Evolutionary conservation across 2,113 vertebrate species (phyloP).

Genomic region (Corythornis vintsioides): DNA sequence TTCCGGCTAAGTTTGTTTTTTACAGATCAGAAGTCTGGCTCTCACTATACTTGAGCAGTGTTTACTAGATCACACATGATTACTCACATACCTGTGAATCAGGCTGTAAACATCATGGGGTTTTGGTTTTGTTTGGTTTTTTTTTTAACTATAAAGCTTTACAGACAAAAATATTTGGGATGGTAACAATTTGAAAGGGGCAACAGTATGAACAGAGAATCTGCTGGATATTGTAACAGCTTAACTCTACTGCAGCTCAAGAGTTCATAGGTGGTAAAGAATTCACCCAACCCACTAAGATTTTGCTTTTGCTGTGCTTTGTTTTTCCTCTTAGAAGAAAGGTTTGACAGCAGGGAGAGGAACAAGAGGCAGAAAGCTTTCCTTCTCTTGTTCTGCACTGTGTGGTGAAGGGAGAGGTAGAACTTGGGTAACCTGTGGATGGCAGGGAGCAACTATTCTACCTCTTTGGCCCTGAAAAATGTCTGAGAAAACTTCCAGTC

Average conservation of each 20-base stretch:
- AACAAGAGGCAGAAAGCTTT: not conserved
- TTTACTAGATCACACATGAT: fast-evolving
- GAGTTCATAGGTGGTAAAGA: not conserved
- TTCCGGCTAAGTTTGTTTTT: not conserved
- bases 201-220: not conserved
- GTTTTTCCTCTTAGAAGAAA: not conserved
- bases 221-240: not conserved
- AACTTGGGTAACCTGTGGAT: not conserved
- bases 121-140: not conserved
- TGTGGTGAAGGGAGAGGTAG: not conserved
- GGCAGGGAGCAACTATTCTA: not conserved
- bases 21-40: not conserved
- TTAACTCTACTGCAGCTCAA: not conserved
- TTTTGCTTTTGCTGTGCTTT: not conserved
- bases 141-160: not conserved
- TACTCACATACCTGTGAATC: not conserved
- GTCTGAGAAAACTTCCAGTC: not conserved
- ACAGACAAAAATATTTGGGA: not conserved
- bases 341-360: not conserved
- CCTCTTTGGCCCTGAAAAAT: not conserved
- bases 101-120: not conserved
- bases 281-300: not conserved
- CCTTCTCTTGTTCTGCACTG: not conserved
- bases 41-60: not conserved
- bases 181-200: not conserved